A percentile compares a stretch with the other conserved stretches of the same genome.
Conservation (phyloP, 1,140 invertebrate species). For the Scaptomyza montana region DNA sequence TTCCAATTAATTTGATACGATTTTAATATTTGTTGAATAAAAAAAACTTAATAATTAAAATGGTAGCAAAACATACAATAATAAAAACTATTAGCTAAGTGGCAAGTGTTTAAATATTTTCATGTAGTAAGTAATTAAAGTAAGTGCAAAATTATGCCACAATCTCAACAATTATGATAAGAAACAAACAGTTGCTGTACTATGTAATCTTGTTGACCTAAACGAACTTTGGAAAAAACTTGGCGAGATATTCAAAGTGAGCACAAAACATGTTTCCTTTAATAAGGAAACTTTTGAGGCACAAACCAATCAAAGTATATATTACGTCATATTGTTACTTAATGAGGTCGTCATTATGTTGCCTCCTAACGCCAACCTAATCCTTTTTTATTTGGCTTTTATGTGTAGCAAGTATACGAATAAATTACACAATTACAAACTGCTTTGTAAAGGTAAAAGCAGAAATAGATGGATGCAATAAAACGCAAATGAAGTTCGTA, state of each 20-base stretch:
- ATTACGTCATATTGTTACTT: no score
- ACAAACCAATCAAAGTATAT: no score
- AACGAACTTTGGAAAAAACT: neutral
- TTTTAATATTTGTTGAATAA: no score
- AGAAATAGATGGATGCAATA: neutral
- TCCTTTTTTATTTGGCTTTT: neutral
- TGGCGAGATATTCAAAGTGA: no score
- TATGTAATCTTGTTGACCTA: no score
- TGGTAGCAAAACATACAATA: no score
- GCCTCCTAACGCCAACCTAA: no score
- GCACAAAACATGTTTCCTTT: no score
- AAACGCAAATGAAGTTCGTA: conserved; percentile 8
- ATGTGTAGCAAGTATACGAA: neutral
- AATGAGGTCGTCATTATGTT: neutral
- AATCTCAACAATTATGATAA: conserved; percentile 19
- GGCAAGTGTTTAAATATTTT: neutral
- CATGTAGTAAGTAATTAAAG: neutral
- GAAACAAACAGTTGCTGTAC: neutral
- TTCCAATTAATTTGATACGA: no score
- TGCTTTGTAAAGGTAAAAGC: neutral
- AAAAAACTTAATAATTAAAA: no score
- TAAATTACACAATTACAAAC: no score
- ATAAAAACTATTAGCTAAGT: no score
- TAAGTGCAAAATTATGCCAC: neutral
- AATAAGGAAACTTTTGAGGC: neutral